Percentiles rank a stretch among this genome's conserved stretches.
These are phyloP conservation scores for Trichogramma dendrolimi DNA, from an alignment of 2,888 invertebrate species.

Conservation along the genomic window DNA sequence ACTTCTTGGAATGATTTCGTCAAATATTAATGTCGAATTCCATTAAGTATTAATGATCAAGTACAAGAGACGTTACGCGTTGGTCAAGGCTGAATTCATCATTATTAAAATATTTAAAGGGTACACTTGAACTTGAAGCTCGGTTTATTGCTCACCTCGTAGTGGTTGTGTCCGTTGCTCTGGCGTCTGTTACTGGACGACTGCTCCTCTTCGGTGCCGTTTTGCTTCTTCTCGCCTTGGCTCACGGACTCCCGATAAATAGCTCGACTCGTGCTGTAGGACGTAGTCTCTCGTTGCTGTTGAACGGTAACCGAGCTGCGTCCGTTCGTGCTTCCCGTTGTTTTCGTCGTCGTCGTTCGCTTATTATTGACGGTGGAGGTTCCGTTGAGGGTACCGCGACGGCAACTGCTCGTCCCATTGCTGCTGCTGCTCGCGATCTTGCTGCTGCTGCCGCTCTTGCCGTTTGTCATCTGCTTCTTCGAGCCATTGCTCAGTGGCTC, in stretches of 20 bases:
- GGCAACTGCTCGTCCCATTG: constrained; percentile 3
- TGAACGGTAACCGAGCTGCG: neutral
- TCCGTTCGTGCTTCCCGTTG: neutral
- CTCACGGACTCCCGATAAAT: no score
- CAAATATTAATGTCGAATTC: no score
- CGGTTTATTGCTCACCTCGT: no score
- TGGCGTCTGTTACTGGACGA: neutral
- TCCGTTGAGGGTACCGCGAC: neutral
- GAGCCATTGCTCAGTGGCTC: constrained; percentile 66
- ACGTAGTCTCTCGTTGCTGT: neutral
- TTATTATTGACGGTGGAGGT: neutral
- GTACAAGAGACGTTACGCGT: constrained; percentile 38
- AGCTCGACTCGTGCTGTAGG: no score
- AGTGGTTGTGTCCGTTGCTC: neutral
- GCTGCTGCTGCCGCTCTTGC: neutral
- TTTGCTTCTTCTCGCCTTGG: no score
- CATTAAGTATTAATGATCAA: constrained; percentile 39
- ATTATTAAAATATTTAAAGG: no score
- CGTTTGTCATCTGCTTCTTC: constrained; percentile 38
- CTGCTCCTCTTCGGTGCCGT: no score
- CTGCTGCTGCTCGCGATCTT: neutral
- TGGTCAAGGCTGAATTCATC: constrained; percentile 22
- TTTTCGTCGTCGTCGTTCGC: neutral
- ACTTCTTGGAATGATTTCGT: neutral
- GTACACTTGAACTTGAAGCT: no score